Evolutionary conservation across 37 sponge, comb jelly and placozoan genomes (phyloP), one percentile per base, ranked within the genome.

Genomic region (Theonella swinhoei): DNA sequence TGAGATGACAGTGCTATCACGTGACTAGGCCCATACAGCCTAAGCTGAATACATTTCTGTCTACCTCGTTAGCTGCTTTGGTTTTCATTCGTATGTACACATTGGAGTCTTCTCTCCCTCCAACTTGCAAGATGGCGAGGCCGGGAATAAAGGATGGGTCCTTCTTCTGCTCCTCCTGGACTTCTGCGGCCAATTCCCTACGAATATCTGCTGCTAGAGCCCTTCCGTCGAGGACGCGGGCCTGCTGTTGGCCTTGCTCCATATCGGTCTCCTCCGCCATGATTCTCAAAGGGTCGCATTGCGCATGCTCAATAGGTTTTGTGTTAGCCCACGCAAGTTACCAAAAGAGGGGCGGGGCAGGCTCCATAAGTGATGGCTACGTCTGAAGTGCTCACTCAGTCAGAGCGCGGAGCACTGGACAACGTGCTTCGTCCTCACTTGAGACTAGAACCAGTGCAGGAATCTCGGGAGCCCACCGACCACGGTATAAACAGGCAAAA

Each of bases 81-180:
- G 63, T 87, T 87, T 98, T 98, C 92, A 92, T 95, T 42, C 91
- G 84, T n/a, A 98, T 98, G 76, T 98, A 98, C 24, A 98, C 94
- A 62, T 89, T 92, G 8, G 96, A 93, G 78, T 98, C 99, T 26
- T 80, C 78, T 26, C 86, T 61, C 65, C 80, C 83, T 3, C 99
- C 99, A 0, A 98, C 99, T 88, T 97, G 80, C 28, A 96, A 79
- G 23, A 97, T 92, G 33, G 83, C 85, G 1, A 97, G 86, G 35
- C 74, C 72, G 0, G 97, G 97, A 36, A 36, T 62, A 62, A 92
- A 84, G 1, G 70, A 68, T 11, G 93, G 88, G 39, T 92, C 33
- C 29, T 72, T 87, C 54, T 64, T 70, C 31, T 71, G 62, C 20
- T 91, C 43, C 39, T 80, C 79, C 22, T 60, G 24, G 14, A 97